Conservation (phyloP, 2,113 vertebrate genomes). For the Macrotis lagotis region DNA sequence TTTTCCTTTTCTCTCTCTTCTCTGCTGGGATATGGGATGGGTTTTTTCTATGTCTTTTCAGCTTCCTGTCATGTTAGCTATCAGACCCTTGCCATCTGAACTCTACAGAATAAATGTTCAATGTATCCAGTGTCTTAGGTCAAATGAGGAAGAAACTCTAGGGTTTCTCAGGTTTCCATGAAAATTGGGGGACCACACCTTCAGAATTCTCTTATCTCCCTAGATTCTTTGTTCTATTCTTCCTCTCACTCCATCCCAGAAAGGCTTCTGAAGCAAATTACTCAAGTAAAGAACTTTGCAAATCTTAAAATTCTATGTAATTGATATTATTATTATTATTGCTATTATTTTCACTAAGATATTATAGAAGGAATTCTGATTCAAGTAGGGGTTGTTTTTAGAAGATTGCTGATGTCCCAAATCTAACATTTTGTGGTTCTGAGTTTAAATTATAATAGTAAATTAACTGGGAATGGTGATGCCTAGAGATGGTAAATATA, state of each 20-base stretch:
- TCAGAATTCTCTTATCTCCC: background rate
- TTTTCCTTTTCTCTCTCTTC: background rate
- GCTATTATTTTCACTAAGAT: background rate
- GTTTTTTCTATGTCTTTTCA: background rate
- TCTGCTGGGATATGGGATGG: background rate
- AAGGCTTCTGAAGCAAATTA: background rate
- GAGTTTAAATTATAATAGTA: background rate
- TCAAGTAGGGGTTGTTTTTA: background rate
- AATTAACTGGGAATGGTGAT: background rate
- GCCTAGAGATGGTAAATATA: background rate
- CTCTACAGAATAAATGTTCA: background rate
- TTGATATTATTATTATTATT: background rate
- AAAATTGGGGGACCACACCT: background rate
- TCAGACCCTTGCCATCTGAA: background rate
- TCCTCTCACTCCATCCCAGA: background rate
- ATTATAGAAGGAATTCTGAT: background rate
- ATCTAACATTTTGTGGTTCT: background rate
- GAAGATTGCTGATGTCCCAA: background rate
- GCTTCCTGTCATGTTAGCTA: background rate
- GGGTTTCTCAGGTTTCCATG: background rate
- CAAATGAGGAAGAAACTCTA: background rate
- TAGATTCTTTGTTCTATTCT: background rate
- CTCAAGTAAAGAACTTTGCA: background rate
- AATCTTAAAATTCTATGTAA: background rate
- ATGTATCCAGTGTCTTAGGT: background rate